Percentiles rank a stretch among this genome's conserved stretches.
Evolutionary conservation across 2,888 invertebrate genomes (phyloP).

Genomic region (Hemithea aestivaria): DNA sequence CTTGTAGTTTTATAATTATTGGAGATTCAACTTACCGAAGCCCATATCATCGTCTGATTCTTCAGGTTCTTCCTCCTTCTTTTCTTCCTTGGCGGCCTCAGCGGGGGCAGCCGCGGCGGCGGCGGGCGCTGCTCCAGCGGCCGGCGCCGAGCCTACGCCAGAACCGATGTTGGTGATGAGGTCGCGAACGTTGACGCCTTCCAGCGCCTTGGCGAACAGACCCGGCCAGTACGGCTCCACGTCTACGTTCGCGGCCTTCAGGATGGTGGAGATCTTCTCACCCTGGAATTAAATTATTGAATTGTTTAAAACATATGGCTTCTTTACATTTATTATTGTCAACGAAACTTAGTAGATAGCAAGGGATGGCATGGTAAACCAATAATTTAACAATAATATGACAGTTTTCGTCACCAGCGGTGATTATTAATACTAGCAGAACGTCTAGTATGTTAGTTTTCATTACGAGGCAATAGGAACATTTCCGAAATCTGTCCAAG

Average conservation of each 20-base stretch:
- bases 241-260: constrained; percentile 97
- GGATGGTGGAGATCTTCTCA: constrained; percentile 97
- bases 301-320: no score
- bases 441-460: no score
- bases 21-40: constrained; percentile 81
- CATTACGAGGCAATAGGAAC: no score
- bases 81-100: constrained; percentile 85
- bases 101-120: constrained; percentile 84
- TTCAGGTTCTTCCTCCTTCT: constrained; percentile 88
- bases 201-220: constrained; percentile 97
- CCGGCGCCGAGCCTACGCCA: constrained; percentile 91
- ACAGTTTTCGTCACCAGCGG: no score
- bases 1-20: no score
- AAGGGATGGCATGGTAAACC: no score
- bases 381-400: no score
- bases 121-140: constrained; percentile 83
- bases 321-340: not conserved
- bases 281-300: no score
- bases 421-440: no score
- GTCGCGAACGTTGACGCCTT: constrained; percentile 95
- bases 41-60: constrained; percentile 97
- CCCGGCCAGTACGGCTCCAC: constrained; percentile 99
- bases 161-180: constrained; percentile 96
- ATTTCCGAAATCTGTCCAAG: no score
- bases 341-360: no score